Base-by-base conservation (phyloP, 2,888 invertebrate species). In the Hermodice carunculata region DNA sequence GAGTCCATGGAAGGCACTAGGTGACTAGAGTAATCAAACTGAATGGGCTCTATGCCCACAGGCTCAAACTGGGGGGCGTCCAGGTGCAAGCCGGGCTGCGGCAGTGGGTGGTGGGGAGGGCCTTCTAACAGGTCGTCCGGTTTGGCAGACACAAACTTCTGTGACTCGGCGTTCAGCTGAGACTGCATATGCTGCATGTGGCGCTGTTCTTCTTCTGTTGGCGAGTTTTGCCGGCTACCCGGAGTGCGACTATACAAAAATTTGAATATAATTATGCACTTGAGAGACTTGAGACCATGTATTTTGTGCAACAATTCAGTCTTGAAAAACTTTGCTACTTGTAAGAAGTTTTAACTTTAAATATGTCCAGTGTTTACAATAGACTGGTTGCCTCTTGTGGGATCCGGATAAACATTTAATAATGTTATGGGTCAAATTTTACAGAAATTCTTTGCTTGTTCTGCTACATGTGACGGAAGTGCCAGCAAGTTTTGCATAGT, bases 151-250 rank as follows among this genome's bases (percentile, higher is more conserved):
- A 76, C 31, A 70, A 75, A 32, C 70, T 73, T 46, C 26, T 48
- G 32, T 42, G 28, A 44, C 5, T 44, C 40, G 4, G 17, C 42
- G 37, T 19, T 51, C 58, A 49, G 54, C 19, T 54, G 42, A 1
- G 51, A 31, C 17, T 34, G 48, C 37, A 32, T 31, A 2, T 49
- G 51, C 40, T 51, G 51, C n/a, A 22, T 28, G n/a, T 24, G 58
- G 5, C 29, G 72, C 64, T 90, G 87, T 66, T 94, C 94, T 80
- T 93, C 93, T 86, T 95, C 95, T 19, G 94, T 94, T 54, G 96
- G 95, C 46, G 95, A 96, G 69, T 94, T 94, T 87, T 95, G 95
- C 80, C 95, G 91, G 80, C 95, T 95, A 59, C 94, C 94, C 43
- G 94, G 51, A 19, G 46, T 64, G 37, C 37, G 46, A 8, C 46